These are phyloP conservation scores for Drosophila virilis DNA, from an alignment of 1,140 invertebrate species.

Conservation along the genomic window DNA sequence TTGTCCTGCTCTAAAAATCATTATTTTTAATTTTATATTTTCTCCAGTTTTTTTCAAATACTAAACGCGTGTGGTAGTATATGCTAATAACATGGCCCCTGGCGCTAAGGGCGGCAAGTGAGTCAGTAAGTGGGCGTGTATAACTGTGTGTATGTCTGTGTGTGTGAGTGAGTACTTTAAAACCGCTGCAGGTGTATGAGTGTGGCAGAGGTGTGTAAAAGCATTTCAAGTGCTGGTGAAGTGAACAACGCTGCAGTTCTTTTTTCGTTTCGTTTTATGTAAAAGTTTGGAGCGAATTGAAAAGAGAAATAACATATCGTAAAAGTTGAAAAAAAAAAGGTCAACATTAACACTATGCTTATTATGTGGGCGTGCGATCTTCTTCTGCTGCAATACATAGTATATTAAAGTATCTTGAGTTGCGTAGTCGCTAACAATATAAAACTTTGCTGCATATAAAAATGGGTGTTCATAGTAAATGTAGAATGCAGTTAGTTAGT, in stretches of 20 bases:
- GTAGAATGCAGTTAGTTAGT: conserved; percentile 49
- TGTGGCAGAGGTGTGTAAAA: conserved; percentile 59
- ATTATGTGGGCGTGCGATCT: conserved; percentile 47
- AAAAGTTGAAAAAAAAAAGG: conserved; percentile 44
- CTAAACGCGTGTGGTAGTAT: conserved; percentile 51
- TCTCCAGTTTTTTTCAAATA: conserved; percentile 4
- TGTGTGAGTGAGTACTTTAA: conserved; percentile 38
- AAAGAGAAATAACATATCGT: conserved; percentile 67
- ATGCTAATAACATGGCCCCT: conserved; percentile 38
- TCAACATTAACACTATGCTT: conserved; percentile 54
- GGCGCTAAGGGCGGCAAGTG: conserved; percentile 8
- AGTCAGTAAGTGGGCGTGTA: conserved; percentile 14
- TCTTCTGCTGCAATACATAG: conserved; percentile 5
- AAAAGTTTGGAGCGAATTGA: conserved; percentile 46
- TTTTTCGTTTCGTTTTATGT: neutral
- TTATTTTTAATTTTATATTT: conserved; percentile 51
- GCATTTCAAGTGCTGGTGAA: conserved; percentile 64
- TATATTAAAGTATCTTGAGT: conserved; percentile 34
- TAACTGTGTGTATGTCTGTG: conserved; percentile 8
- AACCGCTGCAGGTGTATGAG: conserved; percentile 66
- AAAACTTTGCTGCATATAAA: conserved; percentile 40
- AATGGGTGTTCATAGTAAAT: conserved; percentile 27
- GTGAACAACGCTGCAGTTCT: conserved; percentile 34
- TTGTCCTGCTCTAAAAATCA: conserved; percentile 73
- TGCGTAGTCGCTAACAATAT: conserved; percentile 28